These are phyloP conservation scores for Lithobates sylvaticus DNA, from an alignment of 2,797 vertebrate species.

Conservation along the genomic window DNA sequence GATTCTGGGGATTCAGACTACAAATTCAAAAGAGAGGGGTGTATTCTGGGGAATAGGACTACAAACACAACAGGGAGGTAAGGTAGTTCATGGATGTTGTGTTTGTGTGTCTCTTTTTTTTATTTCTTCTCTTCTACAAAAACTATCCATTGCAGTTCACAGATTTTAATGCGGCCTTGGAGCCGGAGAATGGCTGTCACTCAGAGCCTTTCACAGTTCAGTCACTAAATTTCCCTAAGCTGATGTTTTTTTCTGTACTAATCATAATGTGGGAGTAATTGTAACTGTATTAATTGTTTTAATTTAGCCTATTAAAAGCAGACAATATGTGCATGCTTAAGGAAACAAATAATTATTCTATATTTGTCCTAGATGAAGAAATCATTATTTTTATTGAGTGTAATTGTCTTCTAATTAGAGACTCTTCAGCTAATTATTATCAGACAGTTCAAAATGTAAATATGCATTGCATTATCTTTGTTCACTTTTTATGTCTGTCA, in stretches of 20 bases:
- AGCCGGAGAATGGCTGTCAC: not conserved
- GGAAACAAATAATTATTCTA: constrained; percentile 11
- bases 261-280: constrained; percentile 7
- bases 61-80: too few relatives aligned
- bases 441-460: constrained; percentile 15
- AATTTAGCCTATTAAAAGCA: constrained; percentile 20
- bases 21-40: too few relatives aligned
- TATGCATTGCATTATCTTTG: constrained; percentile 3
- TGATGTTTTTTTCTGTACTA: not conserved
- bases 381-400: constrained; percentile 12
- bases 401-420: constrained; percentile 46
- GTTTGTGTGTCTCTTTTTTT: not conserved
- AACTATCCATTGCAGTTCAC: not conserved
- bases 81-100: not conserved
- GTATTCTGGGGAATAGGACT: too few relatives aligned
- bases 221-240: not conserved
- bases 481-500: not conserved
- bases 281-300: constrained; percentile 3
- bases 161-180: not conserved
- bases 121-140: constrained; percentile 7
- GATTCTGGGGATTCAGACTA: too few relatives aligned
- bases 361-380: constrained; percentile 23
- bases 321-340: not conserved
- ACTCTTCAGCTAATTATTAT: constrained; percentile 10
- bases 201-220: not conserved